Conservation (phyloP, 2,888 invertebrate genomes). For the Nebria brevicollis region DNA sequence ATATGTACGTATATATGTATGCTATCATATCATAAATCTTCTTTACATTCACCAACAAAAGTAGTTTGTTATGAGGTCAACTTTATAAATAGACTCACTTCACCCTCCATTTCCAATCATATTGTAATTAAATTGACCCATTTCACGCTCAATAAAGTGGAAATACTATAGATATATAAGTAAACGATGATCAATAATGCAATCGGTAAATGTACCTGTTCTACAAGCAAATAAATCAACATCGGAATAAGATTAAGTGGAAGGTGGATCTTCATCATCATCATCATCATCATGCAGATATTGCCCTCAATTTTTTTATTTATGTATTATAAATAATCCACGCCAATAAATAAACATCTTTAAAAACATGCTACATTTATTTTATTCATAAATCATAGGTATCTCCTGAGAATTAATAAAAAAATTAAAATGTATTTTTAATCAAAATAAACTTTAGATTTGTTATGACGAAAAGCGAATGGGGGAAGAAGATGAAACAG, state of each 20-base stretch:
- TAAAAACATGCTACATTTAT: too few relatives aligned
- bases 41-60: slow-evolving; percentile 7
- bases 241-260: neutral
- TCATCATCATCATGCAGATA: neutral
- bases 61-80: neutral
- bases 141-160: neutral
- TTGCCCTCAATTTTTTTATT: neutral
- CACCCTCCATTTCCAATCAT: neutral
- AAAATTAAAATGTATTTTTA: too few relatives aligned
- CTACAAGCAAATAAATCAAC: neutral
- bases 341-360: too few relatives aligned
- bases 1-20: neutral
- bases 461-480: neutral
- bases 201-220: neutral
- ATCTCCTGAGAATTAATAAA: too few relatives aligned
- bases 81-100: neutral
- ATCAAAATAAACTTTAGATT: too few relatives aligned
- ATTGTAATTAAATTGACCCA: slow-evolving; percentile 1
- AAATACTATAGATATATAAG: neutral
- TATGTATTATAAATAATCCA: neutral
- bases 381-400: too few relatives aligned
- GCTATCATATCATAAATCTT: slow-evolving; percentile 13
- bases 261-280: too few relatives aligned
- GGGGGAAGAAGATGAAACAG: neutral
- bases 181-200: neutral